A percentile compares a stretch with the other conserved stretches of the same genome.
Conservation (phyloP, 2,797 vertebrate species). For the Salmo trutta region DNA sequence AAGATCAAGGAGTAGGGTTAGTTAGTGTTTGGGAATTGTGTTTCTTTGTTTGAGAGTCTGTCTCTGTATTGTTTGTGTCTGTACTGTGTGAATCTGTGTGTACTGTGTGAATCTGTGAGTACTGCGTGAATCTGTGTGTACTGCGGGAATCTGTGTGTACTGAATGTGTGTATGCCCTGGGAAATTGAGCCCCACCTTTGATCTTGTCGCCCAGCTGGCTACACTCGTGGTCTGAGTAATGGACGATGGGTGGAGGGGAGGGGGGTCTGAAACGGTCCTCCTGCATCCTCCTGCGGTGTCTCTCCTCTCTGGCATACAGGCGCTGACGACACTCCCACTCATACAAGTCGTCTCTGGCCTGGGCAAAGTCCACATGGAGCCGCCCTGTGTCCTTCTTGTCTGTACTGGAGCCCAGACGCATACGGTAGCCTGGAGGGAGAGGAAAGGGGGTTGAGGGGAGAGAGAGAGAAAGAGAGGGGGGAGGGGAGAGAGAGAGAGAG, state of each 20-base stretch:
- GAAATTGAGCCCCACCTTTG: conserved; percentile 79
- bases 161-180: background rate
- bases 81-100: too few species aligned
- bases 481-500: too few species aligned
- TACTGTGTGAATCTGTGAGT: background rate
- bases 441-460: too few species aligned
- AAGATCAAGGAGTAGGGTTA: conserved; percentile 2
- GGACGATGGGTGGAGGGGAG: conserved; percentile 90
- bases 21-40: background rate
- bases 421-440: conserved; percentile 82
- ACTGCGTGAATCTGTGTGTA: background rate
- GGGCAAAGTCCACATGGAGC: conserved; percentile 94
- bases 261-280: conserved; percentile 87
- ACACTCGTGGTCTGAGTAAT: conserved; percentile 94
- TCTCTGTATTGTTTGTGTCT: conserved; percentile 14
- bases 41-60: background rate
- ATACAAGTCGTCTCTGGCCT: conserved; percentile 93
- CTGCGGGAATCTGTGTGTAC: background rate
- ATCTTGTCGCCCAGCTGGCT: conserved; percentile 89
- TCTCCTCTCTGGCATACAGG: conserved; percentile 91
- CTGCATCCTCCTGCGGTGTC: conserved; percentile 87
- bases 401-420: conserved; percentile 92
- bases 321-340: conserved; percentile 96
- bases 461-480: too few species aligned
- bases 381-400: conserved; percentile 95